phyloP scores from a whole-genome alignment of 2,888 invertebrate species.

The Leucophenga montana region DNA sequence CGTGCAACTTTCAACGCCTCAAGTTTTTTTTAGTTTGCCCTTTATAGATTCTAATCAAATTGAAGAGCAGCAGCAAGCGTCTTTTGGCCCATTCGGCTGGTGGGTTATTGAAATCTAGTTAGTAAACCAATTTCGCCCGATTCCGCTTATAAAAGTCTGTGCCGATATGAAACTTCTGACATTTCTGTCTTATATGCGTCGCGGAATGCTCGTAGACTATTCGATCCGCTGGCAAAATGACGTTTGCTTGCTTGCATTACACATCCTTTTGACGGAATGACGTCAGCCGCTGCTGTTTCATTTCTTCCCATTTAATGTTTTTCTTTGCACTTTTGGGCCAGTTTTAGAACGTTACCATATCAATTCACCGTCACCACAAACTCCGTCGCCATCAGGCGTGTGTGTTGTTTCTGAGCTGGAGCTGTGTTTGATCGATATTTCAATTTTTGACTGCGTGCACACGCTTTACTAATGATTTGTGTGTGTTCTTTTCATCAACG shows the following conservation, averaged over 20 bases:
- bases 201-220: conserved; percentile 32
- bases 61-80: not conserved
- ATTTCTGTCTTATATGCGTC: conserved; percentile 44
- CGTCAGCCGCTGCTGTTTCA: conserved; percentile 18
- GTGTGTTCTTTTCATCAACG: not conserved
- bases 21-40: conserved; percentile 4
- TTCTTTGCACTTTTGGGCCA: conserved; percentile 53
- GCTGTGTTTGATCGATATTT: conserved; percentile 56
- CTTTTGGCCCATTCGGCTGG: not conserved
- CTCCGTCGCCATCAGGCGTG: conserved; percentile 3
- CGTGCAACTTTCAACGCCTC: conserved; percentile 50
- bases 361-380: conserved; percentile 30
- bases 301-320: conserved; percentile 42
- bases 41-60: conserved; percentile 54
- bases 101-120: not conserved
- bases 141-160: not conserved
- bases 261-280: not conserved
- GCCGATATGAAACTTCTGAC: not conserved
- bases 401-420: conserved; percentile 3
- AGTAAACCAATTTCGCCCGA: not conserved
- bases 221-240: conserved; percentile 20
- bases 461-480: conserved; percentile 37
- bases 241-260: conserved; percentile 1
- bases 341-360: conserved; percentile 52
- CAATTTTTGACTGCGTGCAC: conserved; percentile 43